Evolutionary conservation across 2,113 vertebrate species (phyloP).

Genomic region (Fulmarus glacialis): DNA sequence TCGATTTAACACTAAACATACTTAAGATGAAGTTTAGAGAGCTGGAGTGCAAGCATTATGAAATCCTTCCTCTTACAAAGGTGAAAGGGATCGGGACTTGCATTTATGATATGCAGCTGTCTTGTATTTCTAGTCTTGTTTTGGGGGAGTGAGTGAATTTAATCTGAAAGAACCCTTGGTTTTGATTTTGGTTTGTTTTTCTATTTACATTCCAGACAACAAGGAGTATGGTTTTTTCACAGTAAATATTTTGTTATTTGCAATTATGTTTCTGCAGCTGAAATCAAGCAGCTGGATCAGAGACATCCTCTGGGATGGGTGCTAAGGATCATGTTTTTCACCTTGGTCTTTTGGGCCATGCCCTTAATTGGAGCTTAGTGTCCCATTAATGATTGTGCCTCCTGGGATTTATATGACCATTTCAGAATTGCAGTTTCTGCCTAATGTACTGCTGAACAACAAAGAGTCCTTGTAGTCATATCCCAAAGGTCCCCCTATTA

Average conservation of each 20-base stretch:
- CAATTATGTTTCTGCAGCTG: not conserved
- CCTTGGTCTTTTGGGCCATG: constrained; percentile 80
- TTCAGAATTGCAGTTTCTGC: constrained; percentile 75
- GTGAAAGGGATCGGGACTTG: not conserved
- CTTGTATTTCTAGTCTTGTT: not conserved
- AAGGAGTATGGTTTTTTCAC: not conserved
- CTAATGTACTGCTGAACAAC: constrained; percentile 74
- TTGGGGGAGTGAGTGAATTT: not conserved
- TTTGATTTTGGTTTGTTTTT: not conserved
- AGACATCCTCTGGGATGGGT: constrained; percentile 75
- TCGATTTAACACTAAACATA: not conserved
- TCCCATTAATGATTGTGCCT: constrained; percentile 84
- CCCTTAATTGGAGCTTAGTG: constrained; percentile 88
- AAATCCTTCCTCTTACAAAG: not conserved
- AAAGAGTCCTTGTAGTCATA: constrained; percentile 56
- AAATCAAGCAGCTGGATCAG: constrained; percentile 68
- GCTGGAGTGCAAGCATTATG: not conserved
- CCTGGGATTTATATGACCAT: constrained; percentile 77
- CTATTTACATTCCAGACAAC: not conserved
- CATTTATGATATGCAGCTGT: not conserved
- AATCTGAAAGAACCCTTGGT: not conserved
- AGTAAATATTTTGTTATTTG: constrained; percentile 19
- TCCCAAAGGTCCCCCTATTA: constrained; percentile 68
- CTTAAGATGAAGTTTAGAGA: not conserved
- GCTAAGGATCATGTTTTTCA: constrained; percentile 65